A percentile compares a stretch with the other conserved stretches of the same genome.
phyloP scores from a whole-genome alignment of 2,888 invertebrate species.

The Tortricodes alternella region DNA sequence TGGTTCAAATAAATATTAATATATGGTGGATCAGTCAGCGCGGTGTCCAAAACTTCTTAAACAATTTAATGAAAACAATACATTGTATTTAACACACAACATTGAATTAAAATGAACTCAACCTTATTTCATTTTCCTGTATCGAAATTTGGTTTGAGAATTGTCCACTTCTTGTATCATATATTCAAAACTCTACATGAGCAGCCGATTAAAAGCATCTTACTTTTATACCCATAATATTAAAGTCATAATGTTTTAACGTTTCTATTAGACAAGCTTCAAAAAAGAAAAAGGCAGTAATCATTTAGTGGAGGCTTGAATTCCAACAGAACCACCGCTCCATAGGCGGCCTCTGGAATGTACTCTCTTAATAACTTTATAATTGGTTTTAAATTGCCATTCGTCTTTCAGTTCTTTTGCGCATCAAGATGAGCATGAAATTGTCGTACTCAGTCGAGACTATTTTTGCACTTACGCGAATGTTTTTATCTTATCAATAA shows the following conservation, averaged over 20 bases:
- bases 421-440: conserved; percentile 3
- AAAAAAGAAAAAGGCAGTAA: conserved; percentile 62
- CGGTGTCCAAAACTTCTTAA: neutral
- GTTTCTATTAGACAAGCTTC: conserved; percentile 57
- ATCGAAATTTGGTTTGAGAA: no score
- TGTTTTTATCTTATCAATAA: no score
- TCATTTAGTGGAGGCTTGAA: conserved; percentile 68
- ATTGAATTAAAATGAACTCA: no score
- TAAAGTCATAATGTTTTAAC: conserved; percentile 63
- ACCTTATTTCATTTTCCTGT: no score
- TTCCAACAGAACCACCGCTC: conserved; percentile 59
- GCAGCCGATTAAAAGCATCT: neutral
- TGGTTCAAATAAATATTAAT: conserved; percentile 4
- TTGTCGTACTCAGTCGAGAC: neutral
- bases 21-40: neutral
- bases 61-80: no score
- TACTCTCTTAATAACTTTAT: conserved; percentile 36
- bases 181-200: no score
- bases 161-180: no score
- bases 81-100: no score
- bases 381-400: conserved; percentile 31
- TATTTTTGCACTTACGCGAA: neutral
- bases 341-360: conserved; percentile 54
- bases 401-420: conserved; percentile 24
- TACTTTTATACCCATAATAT: conserved; percentile 43